Base-by-base conservation (phyloP, 2,888 invertebrate species). In the Ichneumoninae sp. region DNA sequence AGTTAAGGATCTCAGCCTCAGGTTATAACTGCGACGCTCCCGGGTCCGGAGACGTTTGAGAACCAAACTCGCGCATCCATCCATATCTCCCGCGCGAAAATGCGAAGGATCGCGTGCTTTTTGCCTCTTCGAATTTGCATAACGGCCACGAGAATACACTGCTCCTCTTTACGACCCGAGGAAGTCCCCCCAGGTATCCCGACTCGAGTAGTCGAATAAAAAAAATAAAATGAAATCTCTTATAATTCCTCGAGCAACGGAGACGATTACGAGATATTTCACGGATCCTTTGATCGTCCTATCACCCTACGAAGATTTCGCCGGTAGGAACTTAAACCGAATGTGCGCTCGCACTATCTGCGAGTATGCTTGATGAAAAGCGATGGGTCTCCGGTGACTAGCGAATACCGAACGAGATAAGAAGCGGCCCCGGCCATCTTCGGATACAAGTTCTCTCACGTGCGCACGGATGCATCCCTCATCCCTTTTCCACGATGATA, bases 401-500 rank as follows among this genome's bases (percentile, higher is more conserved):
- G 33, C 52, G 52, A 60, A 65, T 79, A 75, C 66, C 33, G 66
- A 69, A 44, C 40, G 65, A 77, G 78, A 81, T 77, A 79, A 84
- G 68, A 65, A 75, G 68, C 26, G 54, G 68, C 54, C 40, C 70
- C 33, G 57, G 50, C 60, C 71, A 54, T 57, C 74, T 85, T 74
- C 73, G 73, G 10, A 54, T 50, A 70, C 80, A 76, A 79, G 71
- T 82, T 82, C 54, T 79, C 82, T 77, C 57, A 36, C 33, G 54
- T 65, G 44, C 66, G 70, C 82, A 47, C 71, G 68, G 74, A 74
- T 81, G n/a, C 65, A 75, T 78, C 69, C 70, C 60, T 74, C 83
- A 66, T 77, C 81, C 84, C 63, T 78, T 76, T 71, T 70, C 78
- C 85, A 79, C 78, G 57, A 83, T 83, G 86, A 87, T 79, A 85